These are phyloP conservation scores for Steinernema carpocapsae DNA, from an alignment of 2,888 invertebrate genomes.

Conservation along the genomic window DNA sequence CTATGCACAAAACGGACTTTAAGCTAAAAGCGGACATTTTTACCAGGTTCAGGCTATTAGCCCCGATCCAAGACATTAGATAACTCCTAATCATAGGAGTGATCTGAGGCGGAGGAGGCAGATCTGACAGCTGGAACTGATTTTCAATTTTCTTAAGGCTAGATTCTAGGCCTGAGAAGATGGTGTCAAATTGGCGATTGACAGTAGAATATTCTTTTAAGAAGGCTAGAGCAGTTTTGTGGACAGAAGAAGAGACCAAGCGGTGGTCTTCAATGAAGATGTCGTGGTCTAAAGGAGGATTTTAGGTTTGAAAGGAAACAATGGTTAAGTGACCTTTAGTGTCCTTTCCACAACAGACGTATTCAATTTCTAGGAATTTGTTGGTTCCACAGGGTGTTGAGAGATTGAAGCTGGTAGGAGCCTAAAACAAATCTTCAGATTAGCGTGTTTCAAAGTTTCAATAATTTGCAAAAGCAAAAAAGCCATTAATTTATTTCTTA, in stretches of 20 bases:
- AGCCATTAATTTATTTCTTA: neutral
- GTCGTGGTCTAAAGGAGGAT: neutral
- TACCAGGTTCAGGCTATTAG: neutral
- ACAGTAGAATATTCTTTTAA: neutral
- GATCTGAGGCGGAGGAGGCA: neutral
- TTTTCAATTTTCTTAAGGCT: neutral
- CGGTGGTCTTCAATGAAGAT: neutral
- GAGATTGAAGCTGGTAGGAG: neutral
- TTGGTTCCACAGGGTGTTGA: slow-evolving; percentile 13
- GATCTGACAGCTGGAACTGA: neutral
- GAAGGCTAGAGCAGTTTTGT: slow-evolving; percentile 2
- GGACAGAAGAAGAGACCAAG: neutral
- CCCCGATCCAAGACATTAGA: neutral
- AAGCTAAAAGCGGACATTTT: neutral
- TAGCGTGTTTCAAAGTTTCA: too few relatives aligned
- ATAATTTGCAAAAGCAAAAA: neutral
- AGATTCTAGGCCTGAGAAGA: neutral
- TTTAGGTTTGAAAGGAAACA: neutral
- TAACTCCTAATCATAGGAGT: slow-evolving; percentile 7
- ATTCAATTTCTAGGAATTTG: slow-evolving; percentile 15
- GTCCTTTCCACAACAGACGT: neutral
- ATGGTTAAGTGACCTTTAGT: neutral
- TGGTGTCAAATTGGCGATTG: neutral
- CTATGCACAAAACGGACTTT: neutral
- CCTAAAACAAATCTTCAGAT: too few relatives aligned